Conservation (phyloP, 2,888 invertebrate genomes). For the Plebejus melissa region DNA sequence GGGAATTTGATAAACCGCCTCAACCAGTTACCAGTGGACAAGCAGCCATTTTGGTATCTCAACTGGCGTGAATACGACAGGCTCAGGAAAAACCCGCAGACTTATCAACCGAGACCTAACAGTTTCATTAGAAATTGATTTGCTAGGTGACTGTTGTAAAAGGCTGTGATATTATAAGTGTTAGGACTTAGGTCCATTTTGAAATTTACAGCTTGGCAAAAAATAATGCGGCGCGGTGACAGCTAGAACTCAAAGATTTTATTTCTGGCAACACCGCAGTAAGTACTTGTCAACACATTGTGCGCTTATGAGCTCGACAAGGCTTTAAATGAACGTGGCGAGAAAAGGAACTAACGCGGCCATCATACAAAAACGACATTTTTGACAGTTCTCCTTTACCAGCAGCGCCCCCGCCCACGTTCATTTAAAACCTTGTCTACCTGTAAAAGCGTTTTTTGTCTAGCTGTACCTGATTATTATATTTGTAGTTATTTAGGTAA, state of each 20-base stretch:
- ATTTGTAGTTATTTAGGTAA: neutral
- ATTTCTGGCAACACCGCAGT: too few species aligned
- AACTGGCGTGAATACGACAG: constrained; percentile 82
- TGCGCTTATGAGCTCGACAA: too few species aligned
- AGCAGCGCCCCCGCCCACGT: too few species aligned
- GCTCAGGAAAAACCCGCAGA: constrained; percentile 59
- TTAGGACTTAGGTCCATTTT: neutral
- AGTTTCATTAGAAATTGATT: constrained; percentile 38
- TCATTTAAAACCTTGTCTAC: too few species aligned
- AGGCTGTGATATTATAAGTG: neutral
- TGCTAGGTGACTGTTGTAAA: neutral
- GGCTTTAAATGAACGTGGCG: too few species aligned
- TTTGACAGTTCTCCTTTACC: too few species aligned
- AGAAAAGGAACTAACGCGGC: too few species aligned
- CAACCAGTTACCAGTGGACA: constrained; percentile 79
- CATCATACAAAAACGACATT: too few species aligned
- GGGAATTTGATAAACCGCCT: constrained; percentile 74
- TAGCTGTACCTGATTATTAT: neutral
- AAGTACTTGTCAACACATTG: too few species aligned
- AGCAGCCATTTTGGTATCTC: constrained; percentile 83
- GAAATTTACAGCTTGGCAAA: neutral
- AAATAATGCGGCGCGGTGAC: too few species aligned
- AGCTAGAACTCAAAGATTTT: too few species aligned
- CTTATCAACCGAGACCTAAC: constrained; percentile 53
- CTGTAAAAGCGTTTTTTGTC: too few species aligned